phyloP scores from a whole-genome alignment of 1,140 invertebrate genomes.

The Meloidogyne hapla region DNA sequence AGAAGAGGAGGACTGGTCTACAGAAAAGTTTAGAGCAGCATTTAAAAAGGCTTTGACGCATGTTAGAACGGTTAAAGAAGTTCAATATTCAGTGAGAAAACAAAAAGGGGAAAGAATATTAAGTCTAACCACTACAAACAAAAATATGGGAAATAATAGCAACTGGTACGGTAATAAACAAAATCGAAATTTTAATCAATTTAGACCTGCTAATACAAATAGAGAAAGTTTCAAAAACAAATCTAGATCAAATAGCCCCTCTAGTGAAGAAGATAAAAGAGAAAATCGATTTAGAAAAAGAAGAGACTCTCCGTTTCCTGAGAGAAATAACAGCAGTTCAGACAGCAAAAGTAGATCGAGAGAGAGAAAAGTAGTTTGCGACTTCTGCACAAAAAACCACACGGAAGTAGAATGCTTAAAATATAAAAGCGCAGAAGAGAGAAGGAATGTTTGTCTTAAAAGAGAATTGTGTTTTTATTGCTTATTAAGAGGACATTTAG shows the following conservation, averaged over 20 bases:
- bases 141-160: background rate
- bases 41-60: background rate
- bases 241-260: too few species aligned
- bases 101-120: too few species aligned
- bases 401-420: background rate
- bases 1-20: constrained; percentile 3
- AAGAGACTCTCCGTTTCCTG: too few species aligned
- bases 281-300: background rate
- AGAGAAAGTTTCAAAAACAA: too few species aligned
- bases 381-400: background rate
- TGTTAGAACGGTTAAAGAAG: background rate
- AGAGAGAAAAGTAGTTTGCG: too few species aligned
- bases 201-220: background rate
- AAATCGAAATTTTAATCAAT: background rate
- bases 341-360: too few species aligned
- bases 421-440: too few species aligned
- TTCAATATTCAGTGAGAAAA: background rate
- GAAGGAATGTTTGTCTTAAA: background rate
- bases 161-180: too few species aligned
- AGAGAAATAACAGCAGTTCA: too few species aligned
- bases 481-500: background rate
- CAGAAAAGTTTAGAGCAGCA: background rate
- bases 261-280: too few species aligned
- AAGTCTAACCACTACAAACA: background rate
- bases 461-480: constrained; percentile 5